Evolutionary conservation across 1,140 invertebrate species (phyloP), one percentile per base, ranked within the genome.

Genomic region (Drosophila navojoa): DNA sequence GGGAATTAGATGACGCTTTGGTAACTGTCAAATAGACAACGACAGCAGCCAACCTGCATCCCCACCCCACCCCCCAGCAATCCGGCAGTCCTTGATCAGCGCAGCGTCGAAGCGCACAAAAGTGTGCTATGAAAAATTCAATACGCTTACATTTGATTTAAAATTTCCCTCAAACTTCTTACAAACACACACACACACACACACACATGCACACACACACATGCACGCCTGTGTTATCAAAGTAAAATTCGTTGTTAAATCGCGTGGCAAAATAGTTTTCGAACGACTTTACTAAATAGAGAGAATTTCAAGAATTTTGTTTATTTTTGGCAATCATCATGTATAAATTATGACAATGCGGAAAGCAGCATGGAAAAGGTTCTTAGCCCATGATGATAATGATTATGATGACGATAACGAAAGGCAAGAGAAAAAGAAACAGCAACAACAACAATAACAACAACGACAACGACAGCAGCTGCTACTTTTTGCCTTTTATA

Each of bases 61-160:
- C 16, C 5, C 9, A 6, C 22, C 4, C 22, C 7, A 25, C 27
- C 38, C 57, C 7, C 19, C 6, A 3, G 19, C 16, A 11, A n/a
- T 35, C 5, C 29, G 10, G 11, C 4, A 27, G 13, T 27, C 22
- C 10, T 25, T 13, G 27, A 25, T 58, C 22, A 40, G 50, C 15
- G 19, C 38, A 53, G 45, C 57, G 61, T 38, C 22, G 47, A 13
- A 16, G 81, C 73, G 47, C 73, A 70, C 61, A 71, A 82, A 82
- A 87, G 76, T 82, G 61, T 77, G 84, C 77, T 60, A 89, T 89
- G 79, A 89, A 89, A 89, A 84, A 89, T 89, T 89, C 77, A 89
- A 67, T 62, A 73, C 67, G 62, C 63, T 76, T 62, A 79, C 81
- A 86, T 86, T 86, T 86, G 81, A 86, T 86, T 86, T 86, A 86